Percentiles rank a stretch among this genome's conserved stretches.
These are phyloP conservation scores for Sitta carolinensis DNA, from an alignment of 2,797 vertebrate species.

Conservation along the genomic window DNA sequence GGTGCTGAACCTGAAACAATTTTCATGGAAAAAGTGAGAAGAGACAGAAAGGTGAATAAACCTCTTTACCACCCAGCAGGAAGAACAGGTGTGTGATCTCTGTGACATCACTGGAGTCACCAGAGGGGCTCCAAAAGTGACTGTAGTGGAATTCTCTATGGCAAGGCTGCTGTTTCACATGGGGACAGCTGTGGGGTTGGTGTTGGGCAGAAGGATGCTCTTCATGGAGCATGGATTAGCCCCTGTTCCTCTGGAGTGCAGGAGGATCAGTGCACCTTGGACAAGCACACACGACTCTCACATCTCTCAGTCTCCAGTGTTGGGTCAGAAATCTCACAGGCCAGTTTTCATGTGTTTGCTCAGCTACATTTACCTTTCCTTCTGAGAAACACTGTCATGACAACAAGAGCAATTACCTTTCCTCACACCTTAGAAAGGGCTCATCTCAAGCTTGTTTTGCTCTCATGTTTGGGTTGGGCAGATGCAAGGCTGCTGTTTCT, in stretches of 20 bases:
- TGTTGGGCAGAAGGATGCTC: not conserved
- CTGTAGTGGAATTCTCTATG: not conserved
- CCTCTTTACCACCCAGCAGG: not conserved
- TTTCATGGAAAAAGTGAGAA: not conserved
- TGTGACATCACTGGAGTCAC: not conserved
- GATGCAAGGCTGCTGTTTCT: not conserved
- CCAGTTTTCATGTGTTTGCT: not conserved
- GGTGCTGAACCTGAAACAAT: not conserved
- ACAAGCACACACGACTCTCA: fast-evolving
- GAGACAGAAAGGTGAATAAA: not conserved
- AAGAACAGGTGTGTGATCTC: not conserved
- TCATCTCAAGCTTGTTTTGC: slow-evolving; percentile 7
- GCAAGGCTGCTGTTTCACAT: not conserved
- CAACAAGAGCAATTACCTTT: not conserved
- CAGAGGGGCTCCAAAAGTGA: not conserved
- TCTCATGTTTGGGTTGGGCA: not conserved
- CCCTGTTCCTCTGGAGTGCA: fast-evolving
- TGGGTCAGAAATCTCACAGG: not conserved
- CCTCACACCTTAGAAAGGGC: not conserved
- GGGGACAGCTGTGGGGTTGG: fast-evolving
- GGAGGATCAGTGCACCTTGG: not conserved
- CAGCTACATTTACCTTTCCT: not conserved
- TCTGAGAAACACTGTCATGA: not conserved
- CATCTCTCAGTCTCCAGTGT: not conserved
- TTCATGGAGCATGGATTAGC: not conserved